Percentiles rank a stretch among this genome's conserved stretches.
Conservation (phyloP, 2,888 invertebrate species). For the Polydrusus cervinus region DNA sequence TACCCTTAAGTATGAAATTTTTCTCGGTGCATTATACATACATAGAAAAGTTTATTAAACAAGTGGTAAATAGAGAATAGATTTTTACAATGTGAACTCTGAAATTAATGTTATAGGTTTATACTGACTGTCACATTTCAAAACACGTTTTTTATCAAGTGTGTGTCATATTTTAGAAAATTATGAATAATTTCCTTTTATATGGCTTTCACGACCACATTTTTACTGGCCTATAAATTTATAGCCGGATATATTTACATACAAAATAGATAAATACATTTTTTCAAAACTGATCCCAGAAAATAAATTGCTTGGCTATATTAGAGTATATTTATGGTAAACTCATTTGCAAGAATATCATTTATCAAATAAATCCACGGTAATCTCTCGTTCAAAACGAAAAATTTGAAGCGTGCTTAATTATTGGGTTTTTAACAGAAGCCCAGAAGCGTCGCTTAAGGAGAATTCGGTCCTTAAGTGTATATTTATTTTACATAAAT, state of each 20-base stretch:
- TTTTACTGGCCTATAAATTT: slow-evolving; percentile 32
- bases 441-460: slow-evolving; percentile 8
- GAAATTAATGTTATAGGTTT: background rate
- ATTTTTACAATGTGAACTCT: too few species aligned
- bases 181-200: slow-evolving; percentile 23
- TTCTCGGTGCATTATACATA: too few species aligned
- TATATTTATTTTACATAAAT: background rate
- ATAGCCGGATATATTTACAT: slow-evolving; percentile 25
- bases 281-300: slow-evolving; percentile 33
- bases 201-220: slow-evolving; percentile 20
- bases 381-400: slow-evolving; percentile 23
- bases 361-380: slow-evolving; percentile 29
- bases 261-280: slow-evolving; percentile 36
- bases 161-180: slow-evolving; percentile 15
- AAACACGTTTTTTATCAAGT: slow-evolving; percentile 9
- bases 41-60: too few species aligned
- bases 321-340: slow-evolving; percentile 30
- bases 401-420: slow-evolving; percentile 12
- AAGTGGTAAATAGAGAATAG: too few species aligned
- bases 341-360: slow-evolving; percentile 36
- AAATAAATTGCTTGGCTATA: slow-evolving; percentile 33
- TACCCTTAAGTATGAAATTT: too few species aligned
- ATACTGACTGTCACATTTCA: background rate
- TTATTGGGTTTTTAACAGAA: slow-evolving; percentile 12
- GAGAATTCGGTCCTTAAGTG: background rate